phyloP scores from a whole-genome alignment of 2,113 vertebrate genomes.

The Tragelaphus strepsiceros region DNA sequence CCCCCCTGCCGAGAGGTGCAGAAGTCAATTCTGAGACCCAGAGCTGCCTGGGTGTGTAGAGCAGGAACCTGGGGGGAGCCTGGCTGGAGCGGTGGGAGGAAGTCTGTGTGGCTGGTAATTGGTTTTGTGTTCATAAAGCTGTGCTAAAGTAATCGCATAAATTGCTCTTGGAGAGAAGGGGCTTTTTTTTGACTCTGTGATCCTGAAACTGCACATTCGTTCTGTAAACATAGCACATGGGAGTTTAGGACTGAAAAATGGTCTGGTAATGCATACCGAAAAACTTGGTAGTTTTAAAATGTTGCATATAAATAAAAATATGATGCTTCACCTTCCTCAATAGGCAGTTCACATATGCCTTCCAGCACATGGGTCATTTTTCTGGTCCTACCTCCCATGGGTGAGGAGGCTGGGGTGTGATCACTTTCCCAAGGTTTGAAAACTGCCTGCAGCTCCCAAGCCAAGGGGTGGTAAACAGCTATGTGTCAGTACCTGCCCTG shows the following conservation, averaged over 20 bases:
- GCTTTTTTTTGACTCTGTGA: not conserved
- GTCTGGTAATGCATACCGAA: not conserved
- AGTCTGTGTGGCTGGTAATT: not conserved
- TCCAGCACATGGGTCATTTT: not conserved
- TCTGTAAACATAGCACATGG: not conserved
- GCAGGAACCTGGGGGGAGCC: not conserved
- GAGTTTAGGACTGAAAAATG: not conserved
- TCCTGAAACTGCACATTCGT: not conserved
- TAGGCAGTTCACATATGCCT: not conserved
- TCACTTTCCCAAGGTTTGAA: constrained; percentile 19
- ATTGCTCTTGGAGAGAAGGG: not conserved
- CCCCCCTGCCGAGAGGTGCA: not conserved
- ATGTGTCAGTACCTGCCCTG: not conserved
- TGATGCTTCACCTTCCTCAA: not conserved
- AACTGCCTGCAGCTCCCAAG: not conserved
- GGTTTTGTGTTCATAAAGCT: constrained; percentile 18
- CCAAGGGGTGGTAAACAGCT: not conserved
- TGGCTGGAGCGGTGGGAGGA: not conserved
- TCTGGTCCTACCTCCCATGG: not conserved
- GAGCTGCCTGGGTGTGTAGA: not conserved
- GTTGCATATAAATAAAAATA: not conserved
- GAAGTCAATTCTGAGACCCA: not conserved
- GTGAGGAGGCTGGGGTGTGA: not conserved
- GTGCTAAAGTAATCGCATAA: not conserved
- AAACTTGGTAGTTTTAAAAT: not conserved